phyloP scores from a whole-genome alignment of 2,888 invertebrate genomes.

The Chalcosyrphus nemorum region DNA sequence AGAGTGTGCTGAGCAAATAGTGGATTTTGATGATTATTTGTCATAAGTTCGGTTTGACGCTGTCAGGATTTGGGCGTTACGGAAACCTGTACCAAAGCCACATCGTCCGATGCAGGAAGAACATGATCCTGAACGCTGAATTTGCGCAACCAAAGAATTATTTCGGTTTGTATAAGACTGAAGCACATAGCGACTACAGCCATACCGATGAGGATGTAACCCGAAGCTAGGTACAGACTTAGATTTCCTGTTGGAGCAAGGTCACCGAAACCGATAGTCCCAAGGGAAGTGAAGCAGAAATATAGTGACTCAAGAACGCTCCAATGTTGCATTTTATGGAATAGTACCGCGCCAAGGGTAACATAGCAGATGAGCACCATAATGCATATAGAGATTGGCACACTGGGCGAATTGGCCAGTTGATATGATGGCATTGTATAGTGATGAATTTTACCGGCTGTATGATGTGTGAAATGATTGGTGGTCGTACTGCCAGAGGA shows the following conservation, averaged over 20 bases:
- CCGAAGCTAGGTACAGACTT: conserved; percentile 89
- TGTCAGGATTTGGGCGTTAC: conserved; percentile 85
- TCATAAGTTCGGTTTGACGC: conserved; percentile 81
- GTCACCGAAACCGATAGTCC: conserved; percentile 93
- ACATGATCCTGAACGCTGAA: conserved; percentile 81
- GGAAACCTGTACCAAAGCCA: conserved; percentile 83
- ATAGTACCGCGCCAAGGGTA: conserved; percentile 93
- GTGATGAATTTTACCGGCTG: conserved; percentile 72
- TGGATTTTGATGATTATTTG: conserved; percentile 80
- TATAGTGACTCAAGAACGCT: conserved; percentile 92
- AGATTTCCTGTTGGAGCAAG: conserved; percentile 87
- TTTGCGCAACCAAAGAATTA: conserved; percentile 82
- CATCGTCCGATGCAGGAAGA: conserved; percentile 83
- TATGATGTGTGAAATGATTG: conserved; percentile 72
- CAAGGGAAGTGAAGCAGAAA: conserved; percentile 90
- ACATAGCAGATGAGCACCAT: conserved; percentile 93
- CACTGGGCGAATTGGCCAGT: conserved; percentile 82
- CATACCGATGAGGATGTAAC: conserved; percentile 92
- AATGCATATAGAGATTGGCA: conserved; percentile 94
- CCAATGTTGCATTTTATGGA: conserved; percentile 96
- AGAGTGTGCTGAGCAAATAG: conserved; percentile 82
- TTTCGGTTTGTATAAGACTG: conserved; percentile 91
- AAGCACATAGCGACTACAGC: conserved; percentile 94
- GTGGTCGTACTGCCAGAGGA: conserved; percentile 74
- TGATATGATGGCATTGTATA: conserved; percentile 74